Percentiles rank a stretch among this genome's conserved stretches.
Conservation (phyloP, 2,113 vertebrate genomes). For the Lophotis ruficrista region DNA sequence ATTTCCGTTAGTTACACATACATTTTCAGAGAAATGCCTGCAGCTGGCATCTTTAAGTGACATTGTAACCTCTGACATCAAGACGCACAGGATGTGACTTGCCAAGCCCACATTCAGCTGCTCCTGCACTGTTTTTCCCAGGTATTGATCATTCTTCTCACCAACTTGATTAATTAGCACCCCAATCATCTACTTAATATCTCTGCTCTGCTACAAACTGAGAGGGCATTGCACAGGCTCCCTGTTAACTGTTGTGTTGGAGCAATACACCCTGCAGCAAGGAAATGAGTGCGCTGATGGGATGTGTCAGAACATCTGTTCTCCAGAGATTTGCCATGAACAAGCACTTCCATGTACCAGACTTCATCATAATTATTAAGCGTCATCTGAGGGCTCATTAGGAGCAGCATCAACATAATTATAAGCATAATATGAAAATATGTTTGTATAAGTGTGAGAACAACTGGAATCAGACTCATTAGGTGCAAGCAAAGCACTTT, state of each 20-base stretch:
- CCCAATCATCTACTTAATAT: not conserved
- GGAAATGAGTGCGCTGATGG: rapidly evolving
- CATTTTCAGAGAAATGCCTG: not conserved
- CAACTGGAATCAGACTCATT: too few species aligned
- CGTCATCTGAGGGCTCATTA: not conserved
- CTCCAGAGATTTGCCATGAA: not conserved
- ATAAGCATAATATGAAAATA: not conserved
- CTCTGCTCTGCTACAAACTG: not conserved
- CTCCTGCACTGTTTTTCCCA: not conserved
- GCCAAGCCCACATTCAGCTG: not conserved
- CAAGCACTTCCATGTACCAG: not conserved
- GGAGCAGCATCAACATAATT: not conserved
- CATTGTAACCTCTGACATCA: not conserved
- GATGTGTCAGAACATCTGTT: not conserved
- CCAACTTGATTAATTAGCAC: not conserved
- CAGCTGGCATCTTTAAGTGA: not conserved
- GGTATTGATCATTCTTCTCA: not conserved
- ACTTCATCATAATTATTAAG: not conserved
- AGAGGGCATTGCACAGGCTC: not conserved
- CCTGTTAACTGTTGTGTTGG: rapidly evolving
- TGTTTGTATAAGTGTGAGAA: not conserved
- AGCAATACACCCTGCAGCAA: rapidly evolving
- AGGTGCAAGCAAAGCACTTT: not conserved
- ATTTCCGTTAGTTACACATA: not conserved
- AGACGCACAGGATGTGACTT: too few species aligned